phyloP scores from a whole-genome alignment of 2,797 vertebrate species.

The Rhabdophis nuchalis region DNA sequence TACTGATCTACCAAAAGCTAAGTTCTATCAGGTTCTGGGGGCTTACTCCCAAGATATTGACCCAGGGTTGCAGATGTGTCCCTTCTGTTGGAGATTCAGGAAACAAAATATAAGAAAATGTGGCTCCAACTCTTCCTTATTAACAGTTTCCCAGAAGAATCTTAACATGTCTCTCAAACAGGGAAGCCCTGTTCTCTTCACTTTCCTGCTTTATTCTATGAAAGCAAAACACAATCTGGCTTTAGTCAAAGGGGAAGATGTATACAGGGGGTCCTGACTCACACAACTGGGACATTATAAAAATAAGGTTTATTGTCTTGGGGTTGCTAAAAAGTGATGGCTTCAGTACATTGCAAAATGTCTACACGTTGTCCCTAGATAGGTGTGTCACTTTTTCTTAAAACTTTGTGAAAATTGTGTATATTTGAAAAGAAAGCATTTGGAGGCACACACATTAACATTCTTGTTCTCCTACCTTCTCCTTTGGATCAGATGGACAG shows the following conservation, averaged over 20 bases:
- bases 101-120: background rate
- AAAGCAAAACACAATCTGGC: no score
- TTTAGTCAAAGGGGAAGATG: no score
- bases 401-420: background rate
- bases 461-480: no score
- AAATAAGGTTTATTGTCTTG: background rate
- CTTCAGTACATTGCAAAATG: background rate
- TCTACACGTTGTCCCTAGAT: background rate
- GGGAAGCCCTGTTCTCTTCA: no score
- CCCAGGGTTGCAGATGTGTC: background rate
- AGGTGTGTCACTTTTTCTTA: background rate
- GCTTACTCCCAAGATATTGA: background rate
- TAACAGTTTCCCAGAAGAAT: background rate
- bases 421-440: background rate
- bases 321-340: background rate
- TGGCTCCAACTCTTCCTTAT: background rate
- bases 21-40: background rate
- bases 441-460: no score
- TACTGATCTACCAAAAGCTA: no score
- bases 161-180: background rate
- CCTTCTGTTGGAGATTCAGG: background rate
- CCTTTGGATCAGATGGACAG: no score
- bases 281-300: no score
- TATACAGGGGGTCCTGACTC: no score
- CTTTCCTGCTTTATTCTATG: no score